A percentile compares a stretch with the other conserved stretches of the same genome.
Evolutionary conservation across 2,113 vertebrate species (phyloP).

Genomic region (Entelurus aequoreus): DNA sequence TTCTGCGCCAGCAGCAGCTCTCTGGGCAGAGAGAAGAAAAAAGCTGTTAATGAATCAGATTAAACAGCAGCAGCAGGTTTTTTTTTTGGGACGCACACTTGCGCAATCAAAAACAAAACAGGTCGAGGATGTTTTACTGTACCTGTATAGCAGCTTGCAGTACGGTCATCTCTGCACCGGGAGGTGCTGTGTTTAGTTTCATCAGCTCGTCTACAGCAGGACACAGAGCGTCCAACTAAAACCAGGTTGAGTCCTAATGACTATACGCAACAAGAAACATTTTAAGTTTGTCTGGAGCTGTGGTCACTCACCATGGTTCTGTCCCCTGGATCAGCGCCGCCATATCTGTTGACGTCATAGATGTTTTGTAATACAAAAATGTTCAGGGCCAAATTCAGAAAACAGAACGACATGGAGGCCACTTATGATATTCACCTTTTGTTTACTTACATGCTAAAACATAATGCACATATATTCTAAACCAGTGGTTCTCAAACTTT

Average conservation of each 20-base stretch:
- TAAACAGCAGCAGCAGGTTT: not conserved
- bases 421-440: no score
- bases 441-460: no score
- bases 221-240: constrained; percentile 85
- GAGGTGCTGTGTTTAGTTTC: constrained; percentile 61
- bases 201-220: constrained; percentile 78
- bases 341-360: constrained; percentile 40
- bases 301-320: constrained; percentile 57
- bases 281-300: not conserved
- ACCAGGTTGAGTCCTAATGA: not conserved
- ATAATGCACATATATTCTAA: no score
- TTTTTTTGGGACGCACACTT: not conserved
- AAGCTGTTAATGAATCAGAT: not conserved
- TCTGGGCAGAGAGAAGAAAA: constrained; percentile 54
- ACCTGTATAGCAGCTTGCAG: constrained; percentile 79
- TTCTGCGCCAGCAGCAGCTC: constrained; percentile 76
- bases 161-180: constrained; percentile 57
- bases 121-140: not conserved
- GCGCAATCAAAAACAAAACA: not conserved
- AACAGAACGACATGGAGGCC: no score
- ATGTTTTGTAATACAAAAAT: not conserved
- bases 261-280: not conserved
- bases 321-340: constrained; percentile 59
- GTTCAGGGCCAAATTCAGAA: not conserved
- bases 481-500: no score